These are phyloP conservation scores for Dicranocentrus wangi DNA, from an alignment of 2,888 invertebrate species.

Conservation along the genomic window DNA sequence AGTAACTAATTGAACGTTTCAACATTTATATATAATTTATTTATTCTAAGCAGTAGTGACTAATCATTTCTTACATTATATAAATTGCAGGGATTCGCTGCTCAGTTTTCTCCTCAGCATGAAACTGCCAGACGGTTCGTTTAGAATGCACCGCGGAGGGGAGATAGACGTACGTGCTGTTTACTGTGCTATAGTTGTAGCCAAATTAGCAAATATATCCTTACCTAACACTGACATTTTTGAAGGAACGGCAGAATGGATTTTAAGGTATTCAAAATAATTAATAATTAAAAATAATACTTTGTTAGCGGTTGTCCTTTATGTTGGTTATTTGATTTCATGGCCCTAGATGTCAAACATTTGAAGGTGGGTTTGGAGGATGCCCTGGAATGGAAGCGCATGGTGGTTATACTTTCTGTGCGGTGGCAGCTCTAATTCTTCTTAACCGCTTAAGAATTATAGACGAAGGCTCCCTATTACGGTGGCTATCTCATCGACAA, in stretches of 20 bases:
- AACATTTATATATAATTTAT: background rate
- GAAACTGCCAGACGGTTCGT: conserved; percentile 89
- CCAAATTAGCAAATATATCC: conserved; percentile 83
- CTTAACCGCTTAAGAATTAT: conserved; percentile 85
- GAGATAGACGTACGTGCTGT: conserved; percentile 95
- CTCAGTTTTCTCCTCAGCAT: conserved; percentile 86
- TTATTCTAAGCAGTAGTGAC: too few species aligned
- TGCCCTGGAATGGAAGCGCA: conserved; percentile 97
- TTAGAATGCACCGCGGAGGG: conserved; percentile 91
- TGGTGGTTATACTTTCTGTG: conserved; percentile 99
- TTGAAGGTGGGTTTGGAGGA: conserved; percentile 98
- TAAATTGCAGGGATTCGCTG: conserved; percentile 81
- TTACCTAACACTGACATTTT: conserved; percentile 84
- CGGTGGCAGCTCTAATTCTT: conserved; percentile 89
- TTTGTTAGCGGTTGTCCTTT: too few species aligned
- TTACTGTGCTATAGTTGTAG: conserved; percentile 96
- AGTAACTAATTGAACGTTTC: too few species aligned
- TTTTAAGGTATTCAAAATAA: conserved; percentile 83
- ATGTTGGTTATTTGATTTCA: too few species aligned
- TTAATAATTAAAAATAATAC: too few species aligned
- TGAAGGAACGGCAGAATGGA: conserved; percentile 92
- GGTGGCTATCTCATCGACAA: conserved; percentile 73
- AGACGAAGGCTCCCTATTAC: conserved; percentile 82
- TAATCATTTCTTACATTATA: too few species aligned
- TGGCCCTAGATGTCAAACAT: conserved; percentile 95